Base-by-base conservation (phyloP, 2,113 vertebrate species). In the Elachura formosa region DNA sequence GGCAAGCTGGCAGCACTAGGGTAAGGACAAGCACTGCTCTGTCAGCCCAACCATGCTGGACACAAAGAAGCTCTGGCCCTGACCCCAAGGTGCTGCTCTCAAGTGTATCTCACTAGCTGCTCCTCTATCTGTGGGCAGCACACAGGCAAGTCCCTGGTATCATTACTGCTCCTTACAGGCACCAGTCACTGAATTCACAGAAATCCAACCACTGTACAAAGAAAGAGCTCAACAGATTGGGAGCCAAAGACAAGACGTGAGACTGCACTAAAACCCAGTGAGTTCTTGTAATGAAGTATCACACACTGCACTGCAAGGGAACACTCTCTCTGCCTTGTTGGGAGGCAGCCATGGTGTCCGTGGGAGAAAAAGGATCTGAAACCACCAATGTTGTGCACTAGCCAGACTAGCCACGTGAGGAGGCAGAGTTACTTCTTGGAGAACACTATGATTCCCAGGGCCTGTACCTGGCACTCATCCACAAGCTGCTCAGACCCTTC, bases 1-100 rank as follows among this genome's bases (percentile, higher is more conserved):
- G 69, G 20, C 55, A 68, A 75, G 55, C 23, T 59, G 40, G 36
- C 19, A 87, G 69, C 48, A 68, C 3, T n/a, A n/a, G n/a, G n/a
- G 31, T 45, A 43, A 56, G 54, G 54, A 72, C 15, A 29, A 49
- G 31, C 59, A 29, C 28, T n/a, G 48, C 46, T 59, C 87, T 24
- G 29, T 38, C 55, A 84, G 55, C 38, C 28, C 74, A 63, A 5
- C 6, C 1, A 2, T 0, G 0, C 40, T 24, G 21, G 51, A 24
- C 19, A 54, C 10, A 11, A 56, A 81, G 82, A 59, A 80, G 51
- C 43, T 92, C 52, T 48, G 68, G 73, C 48, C 41, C 9, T 20
- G 19, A 22, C 26, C 29, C 59, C 2, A 0, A 9, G 12, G 73
- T 68, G 34, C 49, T 64, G 45, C 78, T 56, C 51, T 54, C 34